These are phyloP conservation scores for Malaclemys terrapin DNA, from an alignment of 2,113 vertebrate genomes.

Conservation along the genomic window DNA sequence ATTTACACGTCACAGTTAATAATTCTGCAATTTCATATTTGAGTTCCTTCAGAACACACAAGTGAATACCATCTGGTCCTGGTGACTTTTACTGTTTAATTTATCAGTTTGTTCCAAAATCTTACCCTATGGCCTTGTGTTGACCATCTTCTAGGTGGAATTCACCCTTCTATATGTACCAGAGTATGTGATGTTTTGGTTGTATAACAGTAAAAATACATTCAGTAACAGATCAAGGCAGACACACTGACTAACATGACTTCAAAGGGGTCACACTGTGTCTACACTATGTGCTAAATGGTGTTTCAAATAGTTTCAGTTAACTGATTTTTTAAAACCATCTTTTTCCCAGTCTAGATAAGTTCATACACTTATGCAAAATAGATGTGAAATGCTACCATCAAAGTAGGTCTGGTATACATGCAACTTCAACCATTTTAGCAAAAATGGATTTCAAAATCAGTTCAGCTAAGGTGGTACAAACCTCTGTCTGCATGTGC, in stretches of 20 bases:
- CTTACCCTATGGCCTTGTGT: neutral
- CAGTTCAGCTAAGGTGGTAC: neutral
- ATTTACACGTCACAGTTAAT: no score
- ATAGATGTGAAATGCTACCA: neutral
- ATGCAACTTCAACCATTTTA: neutral
- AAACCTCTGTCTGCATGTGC: neutral
- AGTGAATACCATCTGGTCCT: no score
- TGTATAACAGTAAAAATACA: neutral
- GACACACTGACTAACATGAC: accelerated
- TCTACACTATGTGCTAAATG: neutral
- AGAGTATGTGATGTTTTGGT: neutral
- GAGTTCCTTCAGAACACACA: no score
- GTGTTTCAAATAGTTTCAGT: neutral
- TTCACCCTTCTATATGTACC: accelerated
- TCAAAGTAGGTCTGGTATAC: neutral
- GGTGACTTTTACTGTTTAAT: no score
- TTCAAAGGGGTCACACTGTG: neutral
- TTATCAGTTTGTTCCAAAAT: no score
- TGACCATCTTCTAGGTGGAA: neutral
- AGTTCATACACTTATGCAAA: neutral
- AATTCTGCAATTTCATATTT: no score
- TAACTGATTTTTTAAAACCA: neutral
- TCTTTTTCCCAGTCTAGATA: neutral
- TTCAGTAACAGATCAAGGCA: neutral
- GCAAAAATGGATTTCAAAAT: neutral